Conservation (phyloP, 2,888 invertebrate genomes). For the Dasysyrphus tricinctus region DNA sequence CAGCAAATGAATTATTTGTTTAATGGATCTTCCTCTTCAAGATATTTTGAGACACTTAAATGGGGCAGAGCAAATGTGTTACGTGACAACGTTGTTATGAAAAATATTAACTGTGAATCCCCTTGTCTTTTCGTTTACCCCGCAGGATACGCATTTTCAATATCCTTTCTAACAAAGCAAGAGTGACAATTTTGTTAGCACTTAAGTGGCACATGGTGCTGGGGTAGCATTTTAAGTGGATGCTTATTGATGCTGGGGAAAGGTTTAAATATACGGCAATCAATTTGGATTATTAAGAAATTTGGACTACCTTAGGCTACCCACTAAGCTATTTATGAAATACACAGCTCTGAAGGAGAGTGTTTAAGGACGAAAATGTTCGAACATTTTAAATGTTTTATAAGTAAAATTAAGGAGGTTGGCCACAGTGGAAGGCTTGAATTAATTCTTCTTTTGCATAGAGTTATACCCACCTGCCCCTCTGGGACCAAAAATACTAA, state of each 20-base stretch:
- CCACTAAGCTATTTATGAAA: not conserved
- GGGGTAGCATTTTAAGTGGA: constrained; percentile 37
- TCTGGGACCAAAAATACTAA: no score
- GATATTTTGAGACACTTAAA: constrained; percentile 59
- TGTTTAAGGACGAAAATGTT: no score
- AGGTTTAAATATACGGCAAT: constrained; percentile 8
- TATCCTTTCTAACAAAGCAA: constrained; percentile 40
- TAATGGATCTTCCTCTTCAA: constrained; percentile 44
- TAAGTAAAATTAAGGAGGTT: no score
- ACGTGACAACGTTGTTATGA: constrained; percentile 59
- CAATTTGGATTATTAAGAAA: constrained; percentile 28
- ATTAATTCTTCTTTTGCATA: no score
- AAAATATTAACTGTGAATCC: constrained; percentile 54
- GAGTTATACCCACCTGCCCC: no score
- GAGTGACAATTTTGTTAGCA: constrained; percentile 47
- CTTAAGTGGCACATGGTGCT: constrained; percentile 13
- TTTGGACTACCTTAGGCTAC: not conserved
- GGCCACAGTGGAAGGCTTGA: no score
- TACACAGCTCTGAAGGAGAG: not conserved
- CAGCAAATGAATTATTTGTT: constrained; percentile 63
- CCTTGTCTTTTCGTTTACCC: constrained; percentile 18
- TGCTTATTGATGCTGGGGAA: not conserved
- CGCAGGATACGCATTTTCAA: constrained; percentile 39
- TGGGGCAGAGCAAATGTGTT: constrained; percentile 53
- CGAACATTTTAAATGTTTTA: no score